Conservation (phyloP, 1,140 invertebrate species). For the Tenebrio molitor region DNA sequence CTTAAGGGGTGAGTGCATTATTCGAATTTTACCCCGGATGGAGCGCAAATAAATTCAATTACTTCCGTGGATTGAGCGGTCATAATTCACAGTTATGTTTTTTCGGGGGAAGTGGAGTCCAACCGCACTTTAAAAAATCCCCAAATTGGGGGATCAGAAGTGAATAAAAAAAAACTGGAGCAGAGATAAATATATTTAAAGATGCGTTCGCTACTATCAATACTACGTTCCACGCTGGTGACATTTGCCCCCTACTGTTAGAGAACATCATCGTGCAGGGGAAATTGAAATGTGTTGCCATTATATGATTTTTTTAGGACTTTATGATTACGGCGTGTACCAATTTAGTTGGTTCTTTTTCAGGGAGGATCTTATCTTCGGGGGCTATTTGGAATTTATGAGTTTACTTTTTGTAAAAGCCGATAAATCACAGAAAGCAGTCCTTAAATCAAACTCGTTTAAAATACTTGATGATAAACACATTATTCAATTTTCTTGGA, state of each 20-base stretch:
- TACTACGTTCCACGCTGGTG: conserved; percentile 43
- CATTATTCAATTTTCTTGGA: background rate
- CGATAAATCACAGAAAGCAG: conserved; percentile 15
- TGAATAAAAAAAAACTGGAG: background rate
- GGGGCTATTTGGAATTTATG: conserved; percentile 27
- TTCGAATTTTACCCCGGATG: too few relatives aligned
- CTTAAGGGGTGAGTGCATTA: too few relatives aligned
- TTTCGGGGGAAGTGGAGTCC: background rate
- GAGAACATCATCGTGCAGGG: conserved; percentile 46
- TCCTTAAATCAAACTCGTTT: conserved; percentile 32
- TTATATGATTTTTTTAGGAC: conserved; percentile 46
- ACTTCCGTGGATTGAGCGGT: background rate
- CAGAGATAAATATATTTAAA: conserved; percentile 39
- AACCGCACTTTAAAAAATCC: background rate
- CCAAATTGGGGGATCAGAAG: background rate
- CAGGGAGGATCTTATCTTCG: conserved; percentile 20
- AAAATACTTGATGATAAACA: conserved; percentile 17
- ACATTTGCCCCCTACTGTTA: conserved; percentile 49
- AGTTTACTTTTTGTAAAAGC: conserved; percentile 36
- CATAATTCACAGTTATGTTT: conserved; percentile 18
- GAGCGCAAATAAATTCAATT: conserved; percentile 10
- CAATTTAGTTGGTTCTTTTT: conserved; percentile 27
- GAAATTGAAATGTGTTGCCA: conserved; percentile 49
- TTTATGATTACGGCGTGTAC: conserved; percentile 42
- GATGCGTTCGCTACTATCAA: conserved; percentile 36